Conservation (phyloP, 2,888 invertebrate species). For the Ecdyonurus torrentis region DNA sequence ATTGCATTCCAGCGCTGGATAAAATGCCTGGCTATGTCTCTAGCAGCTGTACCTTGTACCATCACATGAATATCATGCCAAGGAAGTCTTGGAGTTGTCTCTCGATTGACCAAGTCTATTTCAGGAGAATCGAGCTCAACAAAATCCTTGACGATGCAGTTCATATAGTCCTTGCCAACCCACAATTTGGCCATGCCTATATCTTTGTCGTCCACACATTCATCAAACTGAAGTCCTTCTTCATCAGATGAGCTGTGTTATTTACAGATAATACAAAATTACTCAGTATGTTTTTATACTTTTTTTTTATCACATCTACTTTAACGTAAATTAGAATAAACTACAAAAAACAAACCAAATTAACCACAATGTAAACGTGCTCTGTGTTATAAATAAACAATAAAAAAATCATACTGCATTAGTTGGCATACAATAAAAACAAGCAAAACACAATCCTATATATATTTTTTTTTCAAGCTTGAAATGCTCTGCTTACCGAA, state of each 20-base stretch:
- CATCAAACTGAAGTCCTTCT: background rate
- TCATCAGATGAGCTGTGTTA: background rate
- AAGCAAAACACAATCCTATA: too few species aligned
- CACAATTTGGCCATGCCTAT: conserved; percentile 66
- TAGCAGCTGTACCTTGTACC: conserved; percentile 65
- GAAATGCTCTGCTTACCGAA: too few species aligned
- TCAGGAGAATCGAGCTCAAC: conserved; percentile 76
- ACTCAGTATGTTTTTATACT: too few species aligned
- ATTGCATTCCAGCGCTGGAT: conserved; percentile 92
- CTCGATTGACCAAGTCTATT: conserved; percentile 58
- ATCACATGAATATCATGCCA: conserved; percentile 89
- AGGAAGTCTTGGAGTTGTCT: conserved; percentile 83
- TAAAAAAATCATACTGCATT: too few species aligned
- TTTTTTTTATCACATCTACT: too few species aligned
- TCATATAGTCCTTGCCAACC: conserved; percentile 93
- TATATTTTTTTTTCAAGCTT: too few species aligned
- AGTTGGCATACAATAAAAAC: too few species aligned
- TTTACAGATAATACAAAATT: too few species aligned
- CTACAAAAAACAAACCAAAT: too few species aligned
- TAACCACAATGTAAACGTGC: too few species aligned
- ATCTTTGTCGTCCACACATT: conserved; percentile 5
- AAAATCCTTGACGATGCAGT: conserved; percentile 93
- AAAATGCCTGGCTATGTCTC: conserved; percentile 85
- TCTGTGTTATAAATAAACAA: too few species aligned
- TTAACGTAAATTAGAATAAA: too few species aligned